phyloP scores from a whole-genome alignment of 2,888 invertebrate species.

The Allacma fusca region DNA sequence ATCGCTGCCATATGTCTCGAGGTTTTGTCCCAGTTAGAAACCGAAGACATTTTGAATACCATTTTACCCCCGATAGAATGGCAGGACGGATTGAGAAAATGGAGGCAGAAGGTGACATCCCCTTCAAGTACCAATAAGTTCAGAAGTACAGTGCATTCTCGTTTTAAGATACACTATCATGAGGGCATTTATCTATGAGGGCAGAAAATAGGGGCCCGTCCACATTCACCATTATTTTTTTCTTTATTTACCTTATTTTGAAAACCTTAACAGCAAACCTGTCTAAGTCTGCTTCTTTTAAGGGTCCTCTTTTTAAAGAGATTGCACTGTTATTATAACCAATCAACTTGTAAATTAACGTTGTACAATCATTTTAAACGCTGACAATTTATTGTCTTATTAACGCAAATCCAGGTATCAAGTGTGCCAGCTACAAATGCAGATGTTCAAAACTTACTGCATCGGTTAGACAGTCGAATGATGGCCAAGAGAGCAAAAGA shows the following conservation, averaged over 20 bases:
- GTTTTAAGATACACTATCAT: too few species aligned
- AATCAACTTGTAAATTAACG: too few species aligned
- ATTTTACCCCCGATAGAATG: constrained; percentile 32
- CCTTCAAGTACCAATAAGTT: not conserved
- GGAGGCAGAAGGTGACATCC: constrained; percentile 9
- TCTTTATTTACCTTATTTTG: too few species aligned
- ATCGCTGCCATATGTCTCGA: constrained; percentile 26
- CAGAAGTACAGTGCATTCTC: too few species aligned
- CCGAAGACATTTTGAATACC: constrained; percentile 22
- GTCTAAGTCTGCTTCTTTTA: too few species aligned
- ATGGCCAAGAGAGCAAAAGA: constrained; percentile 92
- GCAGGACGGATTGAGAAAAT: constrained; percentile 19
- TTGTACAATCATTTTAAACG: too few species aligned
- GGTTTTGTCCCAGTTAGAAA: constrained; percentile 15
- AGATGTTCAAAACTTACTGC: constrained; percentile 94
- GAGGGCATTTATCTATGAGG: not conserved
- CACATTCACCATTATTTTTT: too few species aligned
- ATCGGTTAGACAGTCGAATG: constrained; percentile 88
- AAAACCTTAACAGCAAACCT: too few species aligned
- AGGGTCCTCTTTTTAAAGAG: too few species aligned
- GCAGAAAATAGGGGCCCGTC: too few species aligned
- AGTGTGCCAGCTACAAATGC: constrained; percentile 94
- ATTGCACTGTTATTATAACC: too few species aligned
- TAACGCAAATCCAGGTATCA: constrained; percentile 85
- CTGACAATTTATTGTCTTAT: too few species aligned